phyloP scores from a whole-genome alignment of 2,797 vertebrate genomes.

The Peromyscus melanophrys region DNA sequence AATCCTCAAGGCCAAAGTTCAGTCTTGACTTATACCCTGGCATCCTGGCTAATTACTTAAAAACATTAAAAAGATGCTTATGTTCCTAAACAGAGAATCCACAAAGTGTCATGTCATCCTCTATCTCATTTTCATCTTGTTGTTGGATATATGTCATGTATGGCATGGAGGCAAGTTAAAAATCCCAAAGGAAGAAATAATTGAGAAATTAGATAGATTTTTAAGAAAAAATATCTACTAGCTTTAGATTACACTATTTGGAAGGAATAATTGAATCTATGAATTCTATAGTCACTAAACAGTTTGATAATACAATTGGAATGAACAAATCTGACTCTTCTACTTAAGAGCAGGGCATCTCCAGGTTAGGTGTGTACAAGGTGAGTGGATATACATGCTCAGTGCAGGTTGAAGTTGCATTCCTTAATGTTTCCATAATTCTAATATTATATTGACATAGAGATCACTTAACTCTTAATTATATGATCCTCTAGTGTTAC shows the following conservation, averaged over 20 bases:
- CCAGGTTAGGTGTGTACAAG: neutral
- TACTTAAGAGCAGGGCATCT: neutral
- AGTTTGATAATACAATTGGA: neutral
- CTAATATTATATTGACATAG: neutral
- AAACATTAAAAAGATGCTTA: neutral
- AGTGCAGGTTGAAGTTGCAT: neutral
- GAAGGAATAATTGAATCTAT: neutral
- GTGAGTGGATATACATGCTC: neutral
- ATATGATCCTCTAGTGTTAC: neutral
- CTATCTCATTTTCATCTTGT: constrained; percentile 15
- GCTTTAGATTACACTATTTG: neutral
- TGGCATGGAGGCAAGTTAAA: neutral
- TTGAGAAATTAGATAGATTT: constrained; percentile 19
- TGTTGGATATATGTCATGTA: neutral
- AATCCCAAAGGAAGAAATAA: neutral
- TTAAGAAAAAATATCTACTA: neutral
- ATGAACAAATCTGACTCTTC: neutral
- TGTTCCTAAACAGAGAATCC: neutral
- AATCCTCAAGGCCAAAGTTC: neutral
- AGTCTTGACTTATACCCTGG: neutral
- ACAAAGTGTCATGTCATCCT: neutral
- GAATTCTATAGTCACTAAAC: neutral
- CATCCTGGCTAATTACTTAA: neutral
- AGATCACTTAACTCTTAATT: neutral
- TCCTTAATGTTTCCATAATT: neutral